Evolutionary conservation across 1,140 invertebrate species (phyloP), one percentile per base, ranked within the genome.

Genomic region (Nomia melanderi): DNA sequence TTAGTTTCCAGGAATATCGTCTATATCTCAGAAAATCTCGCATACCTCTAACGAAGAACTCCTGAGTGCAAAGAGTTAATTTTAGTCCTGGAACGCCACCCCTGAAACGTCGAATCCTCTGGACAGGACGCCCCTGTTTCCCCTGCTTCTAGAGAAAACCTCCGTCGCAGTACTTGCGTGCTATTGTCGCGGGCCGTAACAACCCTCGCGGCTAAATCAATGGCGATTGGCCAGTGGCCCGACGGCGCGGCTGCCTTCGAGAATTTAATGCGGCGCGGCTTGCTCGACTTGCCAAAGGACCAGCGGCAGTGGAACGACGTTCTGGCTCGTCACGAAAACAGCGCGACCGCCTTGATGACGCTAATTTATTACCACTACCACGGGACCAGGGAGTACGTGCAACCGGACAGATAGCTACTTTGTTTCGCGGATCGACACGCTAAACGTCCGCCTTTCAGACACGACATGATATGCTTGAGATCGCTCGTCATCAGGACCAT

Each of bases 311-410:
- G 81, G 83, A 23, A 27, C 3, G 27, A 81, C 3, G 11, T 29
- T 2, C 23, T 82, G 7, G 69, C 59, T 4, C 12, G 2, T 6
- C 0, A 1, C 11, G 41, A 23, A 8, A 54, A 77, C 25, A 41
- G 29, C 12, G 53, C 69, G 6, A 57, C 57, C 9, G 59, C 80
- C 0, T 33, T 87, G 1, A 59, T 81, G 67, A 66, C 78, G 20
- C 41, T 85, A 12, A 29, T 79, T 33, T 87, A 87, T 23, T 87
- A 85, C 60, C 80, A 87, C 47, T 87, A 47, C 47, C 71, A 71
- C 20, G 80, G 56, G 14, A 87, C 84, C 17, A 29, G 17, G 33
- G 82, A 86, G 85, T 87, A 83, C 23, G 57, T 17, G 20, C 5
- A 8, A 6, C 7, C 41, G 12, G 4, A 5, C 41, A 44, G 20